Evolutionary conservation across 2,888 invertebrate genomes (phyloP), one percentile per base, ranked within the genome.

Genomic region (Elegia similella): DNA sequence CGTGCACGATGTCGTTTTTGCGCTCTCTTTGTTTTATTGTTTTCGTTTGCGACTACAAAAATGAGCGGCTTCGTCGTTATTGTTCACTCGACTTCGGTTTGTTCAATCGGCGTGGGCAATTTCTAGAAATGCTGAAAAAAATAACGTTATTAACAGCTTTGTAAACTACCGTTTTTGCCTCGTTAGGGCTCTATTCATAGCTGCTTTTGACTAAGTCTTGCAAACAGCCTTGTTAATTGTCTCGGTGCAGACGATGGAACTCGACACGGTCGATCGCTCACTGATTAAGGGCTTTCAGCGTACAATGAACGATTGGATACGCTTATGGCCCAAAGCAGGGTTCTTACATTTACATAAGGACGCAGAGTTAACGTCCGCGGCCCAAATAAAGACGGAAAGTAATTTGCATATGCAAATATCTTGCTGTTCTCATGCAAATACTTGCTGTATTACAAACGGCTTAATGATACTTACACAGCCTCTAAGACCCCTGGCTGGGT

Each of bases 391-490:
- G 86, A 82, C 82, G 80, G 81, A 84, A 82, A 82, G 80, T 80
- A 76, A 90, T 89, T 90, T 88, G 80, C 88, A 90, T 90, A 90
- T 89, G 89, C 86, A 88, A 90, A 90, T 90, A 81, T 68, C 76
- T 75, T 73, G 78, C 82, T 83, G 84, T 86, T 86, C 82, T 82
- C 83, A 87, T 88, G 87, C 87, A 86, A 88, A 89, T 87, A 86
- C 78, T 82, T 82, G 81, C 78, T 84, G 87, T 88, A 88, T 87
- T 87, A 88, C 87, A 80, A 82, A 76, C 82, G 83, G 78, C 83
- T 87, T 87, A 84, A 82, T 84, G 82, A 81, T 82, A 82, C 86
- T 84, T 82, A 83, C 78, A 77, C 78, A 76, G 82, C 75, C 73
- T 81, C 80, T 72, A 72, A 80, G 76, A 73, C 72, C 76, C 74